phyloP scores from a whole-genome alignment of 2,888 invertebrate genomes.

The Drosophila mercatorum region DNA sequence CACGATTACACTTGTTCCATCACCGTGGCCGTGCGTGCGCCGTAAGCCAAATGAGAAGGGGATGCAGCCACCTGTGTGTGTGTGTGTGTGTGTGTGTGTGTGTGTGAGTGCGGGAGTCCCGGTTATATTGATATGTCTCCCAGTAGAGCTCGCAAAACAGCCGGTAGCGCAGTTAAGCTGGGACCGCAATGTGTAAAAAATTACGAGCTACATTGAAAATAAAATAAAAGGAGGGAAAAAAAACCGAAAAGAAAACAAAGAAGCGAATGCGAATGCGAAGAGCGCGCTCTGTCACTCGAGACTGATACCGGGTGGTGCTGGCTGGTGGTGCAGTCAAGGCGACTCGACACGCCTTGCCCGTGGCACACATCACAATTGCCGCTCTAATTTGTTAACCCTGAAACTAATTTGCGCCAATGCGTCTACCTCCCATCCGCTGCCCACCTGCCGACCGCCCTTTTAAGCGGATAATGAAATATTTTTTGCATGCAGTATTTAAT shows the following conservation, averaged over 20 bases:
- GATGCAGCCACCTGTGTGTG: conserved; percentile 13
- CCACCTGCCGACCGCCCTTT: not conserved
- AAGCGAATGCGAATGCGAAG: conserved; percentile 27
- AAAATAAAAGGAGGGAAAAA: conserved; percentile 24
- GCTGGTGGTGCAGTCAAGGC: conserved; percentile 21
- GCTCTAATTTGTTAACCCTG: conserved; percentile 16
- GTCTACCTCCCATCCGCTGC: not conserved
- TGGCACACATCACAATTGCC: conserved; percentile 2
- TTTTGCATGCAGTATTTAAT: not conserved
- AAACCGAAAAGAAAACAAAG: conserved; percentile 30
- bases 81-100: conserved; percentile 22
- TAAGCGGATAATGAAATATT: not conserved
- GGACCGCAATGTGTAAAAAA: conserved; percentile 83
- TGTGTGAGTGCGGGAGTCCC: conserved; percentile 23
- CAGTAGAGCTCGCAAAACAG: conserved; percentile 79
- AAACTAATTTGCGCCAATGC: conserved; percentile 26
- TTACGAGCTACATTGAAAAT: conserved; percentile 76
- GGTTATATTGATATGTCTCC: conserved; percentile 82
- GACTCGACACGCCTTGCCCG: conserved; percentile 4
- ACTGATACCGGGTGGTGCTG: conserved; percentile 43
- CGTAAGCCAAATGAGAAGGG: conserved; percentile 15
- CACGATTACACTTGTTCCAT: conserved; percentile 67
- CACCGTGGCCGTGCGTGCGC: conserved; percentile 64
- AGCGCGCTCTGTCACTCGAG: conserved; percentile 31
- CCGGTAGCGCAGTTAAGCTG: conserved; percentile 75